Evolutionary conservation across 1,140 invertebrate species (phyloP), one percentile per base, ranked within the genome.

Genomic region (Drosophila novamexicana): DNA sequence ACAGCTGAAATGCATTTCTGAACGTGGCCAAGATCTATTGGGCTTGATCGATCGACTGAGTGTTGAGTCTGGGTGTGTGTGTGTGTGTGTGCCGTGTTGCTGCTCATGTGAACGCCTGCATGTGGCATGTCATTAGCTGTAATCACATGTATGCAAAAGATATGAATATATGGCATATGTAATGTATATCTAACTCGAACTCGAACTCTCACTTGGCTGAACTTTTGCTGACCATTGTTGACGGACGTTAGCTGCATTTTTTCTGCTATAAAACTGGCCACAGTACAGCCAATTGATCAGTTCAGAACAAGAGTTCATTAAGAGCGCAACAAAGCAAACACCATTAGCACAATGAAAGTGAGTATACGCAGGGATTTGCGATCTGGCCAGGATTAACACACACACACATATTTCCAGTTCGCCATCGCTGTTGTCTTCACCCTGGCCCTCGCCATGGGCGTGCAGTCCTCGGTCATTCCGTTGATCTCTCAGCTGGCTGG

Each of bases 371-470:
- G 22, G 44, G 29, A 58, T n/a, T 52, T 32, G 2, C 29, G 47
- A 37, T 7, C 6, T 50, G 10, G 39, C 5, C 9, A 53, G 40
- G 57, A 75, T 39, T 39, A 14, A 49, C n/a, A 16, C 18, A 49
- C 12, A 16, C 10, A n/a, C 6, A 1, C 6, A 44, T 32, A 2
- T n/a, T 53, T 1, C 0, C 47, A 92, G 91, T 92, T 92, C 89
- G 81, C 79, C 59, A 62, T 81, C 58, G 85, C 79, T 22, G 59
- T 75, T 56, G 65, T 92, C 66, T 77, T 92, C 62, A 89, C 83
- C 61, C 63, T 92, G 81, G 91, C 91, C 79, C 80, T 92, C n/a
- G 86, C 91, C 81, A 69, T 92, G 82, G 91, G 91, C 58, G 86
- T 89, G 14, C 86, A 92, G 79, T 91, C 89, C 9, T 92, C 91